Percentiles rank a stretch among this genome's conserved stretches.
Evolutionary conservation across 2,888 invertebrate genomes (phyloP).

Genomic region (Tetragnatha montana): DNA sequence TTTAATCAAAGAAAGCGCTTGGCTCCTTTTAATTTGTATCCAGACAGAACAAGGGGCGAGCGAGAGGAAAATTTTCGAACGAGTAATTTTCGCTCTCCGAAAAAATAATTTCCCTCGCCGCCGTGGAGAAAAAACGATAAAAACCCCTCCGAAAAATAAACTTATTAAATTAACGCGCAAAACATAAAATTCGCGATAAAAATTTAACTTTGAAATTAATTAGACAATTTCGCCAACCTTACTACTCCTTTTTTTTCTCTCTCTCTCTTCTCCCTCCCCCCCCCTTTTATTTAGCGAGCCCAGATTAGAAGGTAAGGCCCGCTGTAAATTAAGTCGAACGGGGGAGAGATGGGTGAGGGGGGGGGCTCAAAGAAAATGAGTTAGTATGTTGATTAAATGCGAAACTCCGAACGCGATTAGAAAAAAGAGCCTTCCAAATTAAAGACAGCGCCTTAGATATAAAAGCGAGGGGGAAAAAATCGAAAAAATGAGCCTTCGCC

Average conservation of each 20-base stretch:
- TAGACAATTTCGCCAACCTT: slow-evolving; percentile 69
- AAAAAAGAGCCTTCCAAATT: slow-evolving; percentile 69
- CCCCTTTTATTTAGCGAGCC: slow-evolving; percentile 63
- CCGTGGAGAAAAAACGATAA: slow-evolving; percentile 19
- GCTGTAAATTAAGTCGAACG: slow-evolving; percentile 69
- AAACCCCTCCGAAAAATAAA: slow-evolving; percentile 65
- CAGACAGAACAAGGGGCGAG: slow-evolving; percentile 32
- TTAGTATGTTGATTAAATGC: slow-evolving; percentile 71
- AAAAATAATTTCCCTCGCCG: slow-evolving; percentile 32
- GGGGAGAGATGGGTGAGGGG: slow-evolving; percentile 5
- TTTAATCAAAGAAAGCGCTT: slow-evolving; percentile 68
- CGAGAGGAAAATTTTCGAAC: slow-evolving; percentile 34
- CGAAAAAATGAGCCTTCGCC: slow-evolving; percentile 57
- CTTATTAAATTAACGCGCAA: slow-evolving; percentile 71
- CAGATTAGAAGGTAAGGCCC: slow-evolving; percentile 66
- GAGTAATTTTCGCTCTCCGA: slow-evolving; percentile 50
- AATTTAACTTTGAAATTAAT: slow-evolving; percentile 71
- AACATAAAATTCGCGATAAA: slow-evolving; percentile 71
- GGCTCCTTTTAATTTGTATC: slow-evolving; percentile 69
- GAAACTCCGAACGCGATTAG: slow-evolving; percentile 63
- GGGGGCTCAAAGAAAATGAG: slow-evolving; percentile 65
- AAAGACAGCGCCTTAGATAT: slow-evolving; percentile 44
- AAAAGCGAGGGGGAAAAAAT: slow-evolving; percentile 20
- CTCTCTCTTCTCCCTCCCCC: background rate
- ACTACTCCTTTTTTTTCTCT: background rate